Evolutionary conservation across 2,113 vertebrate genomes (phyloP).

Genomic region (Perccottus glenii): DNA sequence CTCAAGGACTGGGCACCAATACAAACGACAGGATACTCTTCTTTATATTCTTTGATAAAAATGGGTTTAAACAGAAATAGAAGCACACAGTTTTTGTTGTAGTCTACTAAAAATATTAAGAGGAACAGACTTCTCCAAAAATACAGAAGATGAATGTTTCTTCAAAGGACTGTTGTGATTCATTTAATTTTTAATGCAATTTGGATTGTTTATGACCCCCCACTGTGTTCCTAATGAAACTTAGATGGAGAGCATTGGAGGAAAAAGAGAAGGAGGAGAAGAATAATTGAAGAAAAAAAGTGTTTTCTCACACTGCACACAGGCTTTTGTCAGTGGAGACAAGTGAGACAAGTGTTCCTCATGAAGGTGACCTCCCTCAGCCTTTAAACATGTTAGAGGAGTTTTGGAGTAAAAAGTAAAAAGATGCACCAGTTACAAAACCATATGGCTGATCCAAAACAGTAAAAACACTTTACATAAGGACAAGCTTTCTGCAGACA

Average conservation of each 20-base stretch:
- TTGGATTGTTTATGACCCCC: constrained; percentile 21
- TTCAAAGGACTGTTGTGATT: constrained; percentile 14
- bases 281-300: constrained; percentile 25
- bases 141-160: neutral
- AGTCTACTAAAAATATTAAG: constrained; percentile 15
- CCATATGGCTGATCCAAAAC: no score
- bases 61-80: no score
- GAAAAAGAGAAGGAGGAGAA: neutral
- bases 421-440: no score
- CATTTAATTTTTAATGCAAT: constrained; percentile 7
- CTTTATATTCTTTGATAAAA: no score
- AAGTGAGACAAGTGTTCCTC: constrained; percentile 58
- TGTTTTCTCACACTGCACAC: constrained; percentile 28
- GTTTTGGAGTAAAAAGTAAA: no score
- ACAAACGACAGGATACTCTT: no score
- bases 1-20: no score
- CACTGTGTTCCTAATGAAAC: constrained; percentile 31
- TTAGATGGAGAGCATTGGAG: constrained; percentile 4
- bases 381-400: neutral
- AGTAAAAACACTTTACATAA: no score
- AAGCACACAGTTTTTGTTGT: constrained; percentile 1
- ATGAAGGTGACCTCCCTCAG: no score
- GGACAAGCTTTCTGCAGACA: no score
- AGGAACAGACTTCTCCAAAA: constrained; percentile 1
- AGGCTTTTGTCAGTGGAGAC: constrained; percentile 51